Conservation (phyloP, 2,888 invertebrate genomes). For the Teinopalpus imperialis region DNA sequence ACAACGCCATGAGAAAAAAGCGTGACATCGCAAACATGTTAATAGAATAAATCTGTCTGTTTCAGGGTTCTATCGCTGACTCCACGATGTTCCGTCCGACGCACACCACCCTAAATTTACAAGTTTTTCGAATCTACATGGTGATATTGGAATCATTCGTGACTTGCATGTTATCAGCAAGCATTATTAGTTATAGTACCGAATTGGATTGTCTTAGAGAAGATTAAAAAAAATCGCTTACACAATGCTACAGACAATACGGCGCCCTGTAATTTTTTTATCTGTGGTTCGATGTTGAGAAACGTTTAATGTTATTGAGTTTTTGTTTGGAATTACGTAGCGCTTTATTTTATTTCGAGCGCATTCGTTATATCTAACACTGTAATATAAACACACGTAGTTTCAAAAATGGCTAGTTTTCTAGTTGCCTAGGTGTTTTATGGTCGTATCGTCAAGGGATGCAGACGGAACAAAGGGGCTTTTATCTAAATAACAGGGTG, state of each 20-base stretch:
- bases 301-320: slow-evolving; percentile 19
- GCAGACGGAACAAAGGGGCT: slow-evolving; percentile 47
- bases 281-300: slow-evolving; percentile 34
- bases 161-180: slow-evolving; percentile 59
- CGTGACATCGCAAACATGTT: slow-evolving; percentile 40
- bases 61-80: slow-evolving; percentile 43
- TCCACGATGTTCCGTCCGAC: slow-evolving; percentile 37
- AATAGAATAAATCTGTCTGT: slow-evolving; percentile 60
- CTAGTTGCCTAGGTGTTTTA: slow-evolving; percentile 27
- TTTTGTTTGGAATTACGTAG: slow-evolving; percentile 13
- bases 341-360: slow-evolving; percentile 14
- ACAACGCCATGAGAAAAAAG: slow-evolving; percentile 38
- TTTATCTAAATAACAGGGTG: slow-evolving; percentile 39
- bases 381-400: slow-evolving; percentile 8
- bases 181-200: slow-evolving; percentile 47
- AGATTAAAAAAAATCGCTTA: slow-evolving; percentile 61
- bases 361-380: slow-evolving; percentile 18
- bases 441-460: slow-evolving; percentile 32
- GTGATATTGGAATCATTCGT: slow-evolving; percentile 63
- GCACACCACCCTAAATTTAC: slow-evolving; percentile 52
- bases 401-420: slow-evolving; percentile 27
- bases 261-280: slow-evolving; percentile 50
- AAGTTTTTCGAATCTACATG: slow-evolving; percentile 67
- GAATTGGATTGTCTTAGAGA: slow-evolving; percentile 41
- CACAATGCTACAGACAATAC: slow-evolving; percentile 61